Percentiles rank a stretch among this genome's conserved stretches.
Conservation (phyloP, 2,113 vertebrate species). For the Albula glossodonta region DNA sequence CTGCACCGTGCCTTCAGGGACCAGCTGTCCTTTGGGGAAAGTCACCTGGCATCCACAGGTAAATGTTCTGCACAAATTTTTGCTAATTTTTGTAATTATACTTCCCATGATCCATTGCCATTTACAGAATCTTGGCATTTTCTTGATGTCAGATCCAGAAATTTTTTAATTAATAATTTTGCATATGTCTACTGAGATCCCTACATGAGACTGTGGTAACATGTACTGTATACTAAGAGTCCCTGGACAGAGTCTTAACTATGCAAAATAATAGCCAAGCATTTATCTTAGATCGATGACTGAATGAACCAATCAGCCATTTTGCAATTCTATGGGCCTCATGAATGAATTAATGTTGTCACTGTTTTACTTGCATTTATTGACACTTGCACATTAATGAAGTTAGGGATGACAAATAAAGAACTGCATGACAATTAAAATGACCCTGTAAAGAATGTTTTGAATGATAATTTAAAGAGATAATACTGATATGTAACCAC, state of each 20-base stretch:
- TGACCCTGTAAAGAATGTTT: too few relatives aligned
- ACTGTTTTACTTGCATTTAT: neutral
- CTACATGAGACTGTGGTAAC: neutral
- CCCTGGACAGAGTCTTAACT: too few relatives aligned
- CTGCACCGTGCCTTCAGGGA: constrained; percentile 13
- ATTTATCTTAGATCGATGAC: neutral
- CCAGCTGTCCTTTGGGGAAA: neutral
- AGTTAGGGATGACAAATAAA: too few relatives aligned
- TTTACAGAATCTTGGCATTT: neutral
- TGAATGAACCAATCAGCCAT: neutral
- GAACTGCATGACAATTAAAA: too few relatives aligned
- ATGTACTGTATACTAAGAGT: too few relatives aligned
- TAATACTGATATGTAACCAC: too few relatives aligned
- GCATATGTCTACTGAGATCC: neutral
- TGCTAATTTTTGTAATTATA: neutral
- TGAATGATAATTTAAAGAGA: too few relatives aligned
- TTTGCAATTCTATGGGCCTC: neutral
- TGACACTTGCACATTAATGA: neutral
- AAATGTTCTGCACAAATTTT: neutral
- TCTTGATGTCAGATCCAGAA: neutral
- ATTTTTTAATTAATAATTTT: neutral
- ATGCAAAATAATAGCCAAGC: neutral
- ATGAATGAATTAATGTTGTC: neutral
- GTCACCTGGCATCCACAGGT: neutral
- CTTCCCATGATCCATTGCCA: neutral